Base-by-base conservation (phyloP, 2,888 invertebrate genomes). In the Eupithecia subumbrata region DNA sequence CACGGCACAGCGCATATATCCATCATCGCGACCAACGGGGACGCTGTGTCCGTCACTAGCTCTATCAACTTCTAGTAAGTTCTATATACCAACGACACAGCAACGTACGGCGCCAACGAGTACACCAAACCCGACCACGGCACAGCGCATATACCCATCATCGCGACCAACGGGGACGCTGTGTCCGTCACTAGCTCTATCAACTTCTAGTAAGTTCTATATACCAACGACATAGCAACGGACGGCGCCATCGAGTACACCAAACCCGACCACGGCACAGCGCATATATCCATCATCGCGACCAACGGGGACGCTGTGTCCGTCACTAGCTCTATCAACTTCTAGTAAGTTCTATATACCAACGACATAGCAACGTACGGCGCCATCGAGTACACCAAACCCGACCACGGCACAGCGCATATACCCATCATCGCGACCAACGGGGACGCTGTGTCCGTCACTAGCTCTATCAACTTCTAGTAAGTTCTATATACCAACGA, bases 1-100 rank as follows among this genome's bases (percentile, higher is more conserved):
- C 95, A 96, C 64, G 99, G 99, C 52, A 99, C 99, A 0, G 97
- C 99, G 0, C 99, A 99, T 86, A 95, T 98, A 45, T 97, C 98
- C 0, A 96, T 30, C 30, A 30, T 30, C 30, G 30, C 30, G 30
- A 30, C 30, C 30, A 30, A 98, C 30, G 30, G 30, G 30, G 30
- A 30, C 30, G 30, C 30, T 30, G 30, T 30, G 3, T 30, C 99
- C 64, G 0, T 97, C 99, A 99, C 99, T 1, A 98, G 98, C 82
- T 98, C 99, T 1, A 96, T 98, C n/a, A 98, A 98, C 91, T 96
- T 90, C 83, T 96, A 96, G 97, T 96, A 90, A 95, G 95, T 75
- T 56, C 11, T 37, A 30, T 18, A 14, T 8, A 8, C 16, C 25
- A 43, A 9, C 45, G 48, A 48, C 1, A 48, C 48, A 48, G 48